phyloP scores from a whole-genome alignment of 2,888 invertebrate species.

The Rhopalosiphum nymphaeae region DNA sequence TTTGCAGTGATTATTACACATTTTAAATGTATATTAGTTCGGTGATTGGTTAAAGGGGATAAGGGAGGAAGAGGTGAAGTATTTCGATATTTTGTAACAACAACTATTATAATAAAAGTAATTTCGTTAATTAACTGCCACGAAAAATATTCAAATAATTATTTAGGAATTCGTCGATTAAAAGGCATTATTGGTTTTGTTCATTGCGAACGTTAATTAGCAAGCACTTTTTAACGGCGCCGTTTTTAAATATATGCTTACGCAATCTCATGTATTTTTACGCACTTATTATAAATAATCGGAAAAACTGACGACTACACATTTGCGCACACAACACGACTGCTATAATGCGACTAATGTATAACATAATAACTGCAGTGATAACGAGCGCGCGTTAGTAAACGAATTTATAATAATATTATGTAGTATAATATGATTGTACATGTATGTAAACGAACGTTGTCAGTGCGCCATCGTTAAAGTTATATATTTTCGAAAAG shows the following conservation, averaged over 20 bases:
- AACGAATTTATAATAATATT: slow-evolving; percentile 2
- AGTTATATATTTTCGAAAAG: not conserved
- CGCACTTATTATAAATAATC: slow-evolving; percentile 32
- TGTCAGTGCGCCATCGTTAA: not conserved
- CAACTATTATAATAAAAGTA: not conserved
- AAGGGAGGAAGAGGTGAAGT: not conserved
- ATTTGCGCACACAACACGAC: slow-evolving; percentile 16
- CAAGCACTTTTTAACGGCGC: not conserved
- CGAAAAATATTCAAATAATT: not conserved
- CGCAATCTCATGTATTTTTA: slow-evolving; percentile 7
- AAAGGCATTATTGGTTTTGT: slow-evolving; percentile 4
- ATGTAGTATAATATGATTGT: not conserved
- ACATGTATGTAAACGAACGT: not conserved
- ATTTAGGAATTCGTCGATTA: slow-evolving; percentile 5
- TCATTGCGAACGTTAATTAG: not conserved
- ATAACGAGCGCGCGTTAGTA: slow-evolving; percentile 26
- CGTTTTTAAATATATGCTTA: slow-evolving; percentile 37
- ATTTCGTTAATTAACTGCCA: not conserved
- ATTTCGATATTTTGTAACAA: not conserved
- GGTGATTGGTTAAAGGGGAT: not conserved
- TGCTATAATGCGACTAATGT: not conserved
- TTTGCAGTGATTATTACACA: not conserved
- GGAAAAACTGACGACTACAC: not conserved
- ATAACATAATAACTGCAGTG: slow-evolving; percentile 14
- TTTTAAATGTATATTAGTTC: not conserved